Percentiles rank a stretch among this genome's conserved stretches.
Conservation (phyloP, 2,797 vertebrate genomes). For the Lithobates pipiens region DNA sequence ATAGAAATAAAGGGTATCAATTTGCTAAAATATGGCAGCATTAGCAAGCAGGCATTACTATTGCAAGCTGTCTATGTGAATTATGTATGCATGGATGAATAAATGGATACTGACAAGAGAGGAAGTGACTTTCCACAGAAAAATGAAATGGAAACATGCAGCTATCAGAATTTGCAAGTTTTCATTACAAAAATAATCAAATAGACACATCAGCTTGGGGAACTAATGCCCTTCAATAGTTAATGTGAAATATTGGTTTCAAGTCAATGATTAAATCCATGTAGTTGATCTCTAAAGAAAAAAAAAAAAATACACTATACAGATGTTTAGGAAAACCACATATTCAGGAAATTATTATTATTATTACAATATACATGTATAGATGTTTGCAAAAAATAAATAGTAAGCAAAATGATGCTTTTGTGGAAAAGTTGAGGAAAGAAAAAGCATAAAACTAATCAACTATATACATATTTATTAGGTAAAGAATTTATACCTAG, state of each 20-base stretch:
- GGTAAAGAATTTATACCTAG: no score
- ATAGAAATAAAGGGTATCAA: slow-evolving; percentile 36
- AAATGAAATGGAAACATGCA: slow-evolving; percentile 48
- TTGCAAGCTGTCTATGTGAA: slow-evolving; percentile 41
- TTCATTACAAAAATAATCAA: slow-evolving; percentile 43
- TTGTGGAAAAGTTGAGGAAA: no score
- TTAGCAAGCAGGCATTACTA: slow-evolving; percentile 45
- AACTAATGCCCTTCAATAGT: slow-evolving; percentile 14
- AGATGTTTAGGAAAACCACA: no score
- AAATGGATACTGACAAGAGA: slow-evolving; percentile 47
- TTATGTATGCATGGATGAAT: slow-evolving; percentile 43
- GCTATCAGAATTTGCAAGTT: slow-evolving; percentile 39
- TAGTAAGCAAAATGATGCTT: no score
- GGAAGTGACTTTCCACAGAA: slow-evolving; percentile 35
- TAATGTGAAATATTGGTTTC: slow-evolving; percentile 13
- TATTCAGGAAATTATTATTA: no score
- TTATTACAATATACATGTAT: no score
- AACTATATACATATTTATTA: no score
- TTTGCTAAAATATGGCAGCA: slow-evolving; percentile 30
- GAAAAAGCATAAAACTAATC: no score
- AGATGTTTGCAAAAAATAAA: no score
- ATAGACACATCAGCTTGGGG: slow-evolving; percentile 34
- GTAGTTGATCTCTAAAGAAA: background rate
- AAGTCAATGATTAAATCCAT: slow-evolving; percentile 34
- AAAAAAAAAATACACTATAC: no score